phyloP scores from a whole-genome alignment of 2,888 invertebrate species.

The Ptychoptera contaminata region DNA sequence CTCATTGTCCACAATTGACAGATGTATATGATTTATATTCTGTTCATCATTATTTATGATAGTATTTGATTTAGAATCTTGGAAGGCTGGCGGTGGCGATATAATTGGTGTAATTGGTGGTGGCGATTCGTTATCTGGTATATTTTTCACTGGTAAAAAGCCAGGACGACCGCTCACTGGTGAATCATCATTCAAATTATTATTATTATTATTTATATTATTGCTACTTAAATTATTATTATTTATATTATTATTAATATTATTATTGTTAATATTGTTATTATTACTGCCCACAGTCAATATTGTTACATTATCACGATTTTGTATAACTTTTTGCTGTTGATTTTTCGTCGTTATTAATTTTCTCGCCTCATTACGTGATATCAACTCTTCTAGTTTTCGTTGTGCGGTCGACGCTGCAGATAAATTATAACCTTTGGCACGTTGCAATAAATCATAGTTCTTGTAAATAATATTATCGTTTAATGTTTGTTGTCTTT shows the following conservation, averaged over 20 bases:
- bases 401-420: slow-evolving; percentile 18
- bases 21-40: slow-evolving; percentile 4
- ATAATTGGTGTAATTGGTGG: slow-evolving; percentile 53
- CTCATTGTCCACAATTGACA: slow-evolving; percentile 2
- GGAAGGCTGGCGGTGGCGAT: slow-evolving; percentile 54
- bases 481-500: slow-evolving; percentile 5
- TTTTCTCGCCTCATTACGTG: slow-evolving; percentile 22
- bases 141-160: slow-evolving; percentile 27
- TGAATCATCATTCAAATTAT: not conserved
- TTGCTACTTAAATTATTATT: too few species aligned
- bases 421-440: not conserved
- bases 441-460: not conserved
- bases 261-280: too few species aligned
- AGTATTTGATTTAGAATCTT: slow-evolving; percentile 32
- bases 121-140: slow-evolving; percentile 34
- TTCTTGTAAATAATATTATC: not conserved
- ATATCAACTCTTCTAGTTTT: slow-evolving; percentile 30
- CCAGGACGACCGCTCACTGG: slow-evolving; percentile 27
- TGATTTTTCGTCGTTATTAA: not conserved
- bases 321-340: not conserved
- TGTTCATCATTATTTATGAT: slow-evolving; percentile 11
- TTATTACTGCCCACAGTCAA: too few species aligned
- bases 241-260: too few species aligned
- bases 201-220: not conserved
- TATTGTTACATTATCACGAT: not conserved